A percentile compares a stretch with the other conserved stretches of the same genome.
phyloP scores from a whole-genome alignment of 2,113 vertebrate species.

The Poecilia latipinna region DNA sequence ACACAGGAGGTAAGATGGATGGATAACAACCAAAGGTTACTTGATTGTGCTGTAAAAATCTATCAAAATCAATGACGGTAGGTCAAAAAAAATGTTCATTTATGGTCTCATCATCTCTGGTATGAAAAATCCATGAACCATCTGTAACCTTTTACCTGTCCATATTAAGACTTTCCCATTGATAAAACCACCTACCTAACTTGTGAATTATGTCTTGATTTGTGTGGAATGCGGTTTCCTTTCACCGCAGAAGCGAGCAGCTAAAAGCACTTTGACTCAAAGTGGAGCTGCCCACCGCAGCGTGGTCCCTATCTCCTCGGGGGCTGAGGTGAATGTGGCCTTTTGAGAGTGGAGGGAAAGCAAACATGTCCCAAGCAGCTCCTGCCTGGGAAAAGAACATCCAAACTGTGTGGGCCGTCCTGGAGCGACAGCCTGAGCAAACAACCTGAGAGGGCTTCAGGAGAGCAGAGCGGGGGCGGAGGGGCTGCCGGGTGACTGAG shows the following conservation, averaged over 20 bases:
- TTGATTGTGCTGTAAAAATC: no score
- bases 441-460: conserved; percentile 67
- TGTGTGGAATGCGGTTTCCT: conserved; percentile 29
- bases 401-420: conserved; percentile 65
- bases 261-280: conserved; percentile 56
- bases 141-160: not conserved
- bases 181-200: not conserved
- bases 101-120: no score
- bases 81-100: no score
- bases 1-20: no score
- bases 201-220: conserved; percentile 19
- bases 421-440: conserved; percentile 74
- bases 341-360: conserved; percentile 70
- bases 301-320: conserved; percentile 46
- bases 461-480: conserved; percentile 12
- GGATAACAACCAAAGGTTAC: no score
- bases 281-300: conserved; percentile 40
- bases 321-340: conserved; percentile 72
- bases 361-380: conserved; percentile 69
- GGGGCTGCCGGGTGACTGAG: conserved; percentile 20
- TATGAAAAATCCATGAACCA: not conserved
- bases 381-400: conserved; percentile 78
- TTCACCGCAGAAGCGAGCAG: conserved; percentile 39
- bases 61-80: no score
- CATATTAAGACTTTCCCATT: not conserved